Percentiles rank a stretch among this genome's conserved stretches.
These are phyloP conservation scores for Deroplatys truncata DNA, from an alignment of 2,888 invertebrate genomes.

Conservation along the genomic window DNA sequence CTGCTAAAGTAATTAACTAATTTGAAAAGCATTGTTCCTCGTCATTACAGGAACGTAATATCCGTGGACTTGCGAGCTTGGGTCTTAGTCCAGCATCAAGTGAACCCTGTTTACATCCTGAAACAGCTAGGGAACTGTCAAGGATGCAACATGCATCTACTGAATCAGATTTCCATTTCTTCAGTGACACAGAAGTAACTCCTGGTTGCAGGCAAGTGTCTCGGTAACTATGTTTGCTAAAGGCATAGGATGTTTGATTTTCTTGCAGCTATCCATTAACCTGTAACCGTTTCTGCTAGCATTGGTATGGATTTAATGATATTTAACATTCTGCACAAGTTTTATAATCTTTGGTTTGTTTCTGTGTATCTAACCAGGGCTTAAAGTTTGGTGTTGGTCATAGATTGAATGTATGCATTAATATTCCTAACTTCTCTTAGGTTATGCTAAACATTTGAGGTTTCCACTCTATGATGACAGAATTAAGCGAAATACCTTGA, in stretches of 20 bases:
- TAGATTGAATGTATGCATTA: too few relatives aligned
- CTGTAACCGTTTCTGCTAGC: background rate
- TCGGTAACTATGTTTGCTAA: background rate
- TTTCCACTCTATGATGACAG: too few relatives aligned
- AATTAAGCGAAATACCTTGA: too few relatives aligned
- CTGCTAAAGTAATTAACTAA: too few relatives aligned
- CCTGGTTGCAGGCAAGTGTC: conserved; percentile 56
- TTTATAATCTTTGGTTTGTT: too few relatives aligned
- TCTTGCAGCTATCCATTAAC: background rate
- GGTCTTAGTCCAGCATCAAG: background rate
- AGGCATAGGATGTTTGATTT: background rate
- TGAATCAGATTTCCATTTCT: conserved; percentile 78
- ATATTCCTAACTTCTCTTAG: too few relatives aligned
- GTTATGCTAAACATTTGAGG: too few relatives aligned
- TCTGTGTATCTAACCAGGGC: background rate
- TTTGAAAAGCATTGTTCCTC: too few relatives aligned
- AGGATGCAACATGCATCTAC: conserved; percentile 30
- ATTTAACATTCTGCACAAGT: too few relatives aligned
- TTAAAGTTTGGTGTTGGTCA: background rate
- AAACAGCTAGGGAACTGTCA: conserved; percentile 25
- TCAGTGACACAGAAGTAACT: conserved; percentile 89
- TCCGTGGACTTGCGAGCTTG: background rate
- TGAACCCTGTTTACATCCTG: background rate
- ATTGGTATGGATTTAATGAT: background rate
- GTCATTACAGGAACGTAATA: background rate